Evolutionary conservation across 2,797 vertebrate genomes (phyloP), one percentile per base, ranked within the genome.

Genomic region (Onychomys leucogaster): DNA sequence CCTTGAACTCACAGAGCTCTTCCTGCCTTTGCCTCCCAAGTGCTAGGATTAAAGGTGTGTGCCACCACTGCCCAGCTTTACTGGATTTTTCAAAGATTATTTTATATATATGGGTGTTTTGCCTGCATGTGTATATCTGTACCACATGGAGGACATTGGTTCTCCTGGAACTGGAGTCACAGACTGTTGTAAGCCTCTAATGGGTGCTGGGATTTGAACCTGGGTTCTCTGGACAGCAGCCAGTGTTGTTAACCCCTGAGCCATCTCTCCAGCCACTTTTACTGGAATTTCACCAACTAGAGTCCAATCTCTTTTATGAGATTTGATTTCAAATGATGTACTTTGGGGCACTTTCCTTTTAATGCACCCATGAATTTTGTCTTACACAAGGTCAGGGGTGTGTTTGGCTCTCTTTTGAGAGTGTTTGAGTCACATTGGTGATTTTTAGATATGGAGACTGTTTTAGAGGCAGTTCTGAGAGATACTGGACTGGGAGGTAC

Each of bases 221-320:
- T 12, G 19, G 32, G 11, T 16, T 32, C 12, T 52, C 32, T 46
- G 46, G 61, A 85, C 32, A 49, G 29, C 19, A 67, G 83, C 41
- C 32, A 25, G 43, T 49, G 32, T 29, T 67, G 23, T 49, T 46
- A 67, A 67, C 83, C 11, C 8, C 12, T 25, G 83, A 49, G 43
- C 19, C 43, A 67, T n/a, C 49, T 49, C 41, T 63, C 61, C 32
- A 85, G 61, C 29, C 32, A 17, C 61, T 81, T 49, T 93, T 61
- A 80, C 49, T 97, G 69, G 91, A 80, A 85, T 96, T 84, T 27
- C 91, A 32, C 69, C 84, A 65, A 21, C 55, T 86, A 32, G 57
- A 37, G 73, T 78, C 43, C 69, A 55, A 0, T 78, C 57, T 57
- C 73, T 84, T 92, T 65, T 52, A 32, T 86, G 75, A 96, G 89